phyloP scores from a whole-genome alignment of 2,888 invertebrate species.

The Sclerodermus sp. region DNA sequence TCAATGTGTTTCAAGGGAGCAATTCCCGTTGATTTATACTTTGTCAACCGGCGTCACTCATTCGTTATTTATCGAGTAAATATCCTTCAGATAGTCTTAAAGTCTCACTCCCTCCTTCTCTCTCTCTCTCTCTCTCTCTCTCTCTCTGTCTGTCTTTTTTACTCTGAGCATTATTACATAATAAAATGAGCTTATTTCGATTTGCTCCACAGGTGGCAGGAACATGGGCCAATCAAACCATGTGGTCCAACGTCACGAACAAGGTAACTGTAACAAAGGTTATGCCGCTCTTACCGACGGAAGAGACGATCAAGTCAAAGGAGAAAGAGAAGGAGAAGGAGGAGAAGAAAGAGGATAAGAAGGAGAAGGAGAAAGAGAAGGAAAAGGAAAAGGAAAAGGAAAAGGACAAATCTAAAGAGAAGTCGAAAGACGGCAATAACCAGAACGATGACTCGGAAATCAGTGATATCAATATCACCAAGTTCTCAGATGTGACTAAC shows the following conservation, averaged over 20 bases:
- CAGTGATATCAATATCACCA: constrained; percentile 49
- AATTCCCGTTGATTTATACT: no score
- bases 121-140: no score
- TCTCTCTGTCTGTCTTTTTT: no score
- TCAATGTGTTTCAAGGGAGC: no score
- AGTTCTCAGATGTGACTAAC: constrained; percentile 54
- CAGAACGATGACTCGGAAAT: constrained; percentile 27
- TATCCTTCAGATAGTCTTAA: not conserved
- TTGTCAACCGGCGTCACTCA: not conserved
- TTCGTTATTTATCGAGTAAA: no score
- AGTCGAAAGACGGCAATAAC: not conserved
- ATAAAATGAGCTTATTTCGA: no score
- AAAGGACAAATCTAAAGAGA: not conserved
- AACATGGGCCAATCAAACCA: constrained; percentile 38
- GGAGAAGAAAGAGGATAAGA: not conserved
- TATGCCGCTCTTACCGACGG: constrained; percentile 5
- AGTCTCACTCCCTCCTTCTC: not conserved
- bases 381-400: constrained; percentile 8
- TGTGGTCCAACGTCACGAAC: constrained; percentile 31
- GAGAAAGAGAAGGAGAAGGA: not conserved
- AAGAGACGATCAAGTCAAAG: not conserved
- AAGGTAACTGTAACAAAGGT: constrained; percentile 11
- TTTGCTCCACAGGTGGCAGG: constrained; percentile 16
- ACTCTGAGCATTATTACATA: no score
- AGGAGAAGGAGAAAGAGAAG: constrained; percentile 1